A percentile compares a stretch with the other conserved stretches of the same genome.
phyloP scores from a whole-genome alignment of 2,113 vertebrate species.

The Prunella fulvescens region DNA sequence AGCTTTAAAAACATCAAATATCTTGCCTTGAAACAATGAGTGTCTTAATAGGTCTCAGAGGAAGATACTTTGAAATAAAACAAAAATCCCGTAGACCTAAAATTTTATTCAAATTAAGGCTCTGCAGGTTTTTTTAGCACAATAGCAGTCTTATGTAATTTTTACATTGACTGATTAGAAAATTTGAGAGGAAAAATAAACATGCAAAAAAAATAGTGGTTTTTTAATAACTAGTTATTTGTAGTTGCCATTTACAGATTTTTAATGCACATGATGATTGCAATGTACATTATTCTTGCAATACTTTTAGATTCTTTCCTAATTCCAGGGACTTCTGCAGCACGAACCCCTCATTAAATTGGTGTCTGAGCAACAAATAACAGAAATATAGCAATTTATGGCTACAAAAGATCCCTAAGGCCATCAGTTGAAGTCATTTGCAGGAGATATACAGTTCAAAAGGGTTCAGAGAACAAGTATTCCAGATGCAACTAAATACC shows the following conservation, averaged over 20 bases:
- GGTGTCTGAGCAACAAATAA: not conserved
- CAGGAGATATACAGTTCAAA: not conserved
- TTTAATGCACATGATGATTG: not conserved
- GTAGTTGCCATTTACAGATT: not conserved
- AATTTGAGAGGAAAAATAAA: not conserved
- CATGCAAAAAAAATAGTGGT: not conserved
- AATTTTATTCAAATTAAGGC: not conserved
- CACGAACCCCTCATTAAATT: not conserved
- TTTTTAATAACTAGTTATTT: not conserved
- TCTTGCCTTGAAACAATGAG: not conserved
- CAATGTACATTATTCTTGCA: not conserved
- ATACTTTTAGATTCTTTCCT: not conserved
- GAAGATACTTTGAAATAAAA: not conserved
- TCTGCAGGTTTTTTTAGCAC: not conserved
- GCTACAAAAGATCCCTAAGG: not conserved
- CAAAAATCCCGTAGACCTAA: not conserved
- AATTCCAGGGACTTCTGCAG: not conserved
- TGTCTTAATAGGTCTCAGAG: not conserved
- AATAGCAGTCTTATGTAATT: not conserved
- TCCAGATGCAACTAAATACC: not conserved
- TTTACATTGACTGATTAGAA: not conserved
- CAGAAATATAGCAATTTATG: not conserved
- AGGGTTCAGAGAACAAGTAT: not conserved
- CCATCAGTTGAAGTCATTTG: not conserved
- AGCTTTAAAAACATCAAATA: not conserved